phyloP scores from a whole-genome alignment of 2,888 invertebrate species.

The Rhamnusium bicolor region DNA sequence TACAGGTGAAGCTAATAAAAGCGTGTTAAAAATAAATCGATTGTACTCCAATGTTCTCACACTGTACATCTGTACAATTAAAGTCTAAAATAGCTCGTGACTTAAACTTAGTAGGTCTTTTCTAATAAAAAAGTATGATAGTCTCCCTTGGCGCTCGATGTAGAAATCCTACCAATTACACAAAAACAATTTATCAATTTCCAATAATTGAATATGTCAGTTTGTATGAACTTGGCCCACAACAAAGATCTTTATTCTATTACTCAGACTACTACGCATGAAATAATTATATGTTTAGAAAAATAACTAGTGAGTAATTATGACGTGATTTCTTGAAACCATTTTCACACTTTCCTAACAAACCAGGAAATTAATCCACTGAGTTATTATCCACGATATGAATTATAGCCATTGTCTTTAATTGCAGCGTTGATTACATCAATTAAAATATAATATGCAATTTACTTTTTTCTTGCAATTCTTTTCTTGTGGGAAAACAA shows the following conservation, averaged over 20 bases:
- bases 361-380: constrained; percentile 1
- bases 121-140: not conserved
- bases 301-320: not conserved
- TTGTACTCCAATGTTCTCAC: too few species aligned
- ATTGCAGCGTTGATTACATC: constrained; percentile 27
- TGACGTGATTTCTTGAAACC: not conserved
- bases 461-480: constrained; percentile 8
- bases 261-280: not conserved
- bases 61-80: not conserved
- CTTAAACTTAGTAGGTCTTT: too few species aligned
- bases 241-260: not conserved
- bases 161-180: not conserved
- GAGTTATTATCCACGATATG: not conserved
- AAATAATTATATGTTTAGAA: not conserved
- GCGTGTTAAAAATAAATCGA: too few species aligned
- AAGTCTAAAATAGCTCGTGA: not conserved
- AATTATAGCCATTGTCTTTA: constrained; percentile 23
- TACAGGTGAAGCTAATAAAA: too few species aligned
- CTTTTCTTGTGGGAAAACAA: constrained; percentile 5
- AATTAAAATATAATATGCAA: constrained; percentile 32
- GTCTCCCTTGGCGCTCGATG: not conserved
- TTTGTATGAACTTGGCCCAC: not conserved
- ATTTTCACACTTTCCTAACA: not conserved
- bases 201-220: not conserved
- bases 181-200: not conserved